phyloP scores from a whole-genome alignment of 2,888 invertebrate species.

The Mycalesis mineus region DNA sequence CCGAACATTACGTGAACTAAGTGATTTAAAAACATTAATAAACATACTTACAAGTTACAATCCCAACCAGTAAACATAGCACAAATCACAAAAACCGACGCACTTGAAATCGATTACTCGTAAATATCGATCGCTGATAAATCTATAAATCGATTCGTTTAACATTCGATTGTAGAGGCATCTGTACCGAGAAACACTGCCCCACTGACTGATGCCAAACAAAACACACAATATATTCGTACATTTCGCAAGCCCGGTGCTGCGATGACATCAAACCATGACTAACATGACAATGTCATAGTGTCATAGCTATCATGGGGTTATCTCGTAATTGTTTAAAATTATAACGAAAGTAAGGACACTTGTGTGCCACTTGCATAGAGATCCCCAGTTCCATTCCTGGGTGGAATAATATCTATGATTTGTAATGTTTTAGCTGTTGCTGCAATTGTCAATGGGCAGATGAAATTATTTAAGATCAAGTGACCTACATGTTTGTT shows the following conservation, averaged over 20 bases:
- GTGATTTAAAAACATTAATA: too few relatives aligned
- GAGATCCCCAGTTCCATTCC: too few relatives aligned
- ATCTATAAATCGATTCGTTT: slow-evolving; percentile 30
- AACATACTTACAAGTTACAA: background rate
- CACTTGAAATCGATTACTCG: slow-evolving; percentile 4
- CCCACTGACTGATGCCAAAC: slow-evolving; percentile 61
- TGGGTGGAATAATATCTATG: too few relatives aligned
- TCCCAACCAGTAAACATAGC: background rate
- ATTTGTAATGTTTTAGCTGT: too few relatives aligned
- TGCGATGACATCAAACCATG: slow-evolving; percentile 58
- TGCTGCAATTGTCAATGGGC: too few relatives aligned
- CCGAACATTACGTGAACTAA: too few relatives aligned
- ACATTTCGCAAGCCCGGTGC: slow-evolving; percentile 51
- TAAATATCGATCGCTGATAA: background rate
- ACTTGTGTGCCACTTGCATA: background rate
- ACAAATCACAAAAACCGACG: background rate
- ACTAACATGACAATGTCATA: slow-evolving; percentile 31
- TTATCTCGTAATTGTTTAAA: slow-evolving; percentile 9
- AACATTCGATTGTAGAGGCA: slow-evolving; percentile 36
- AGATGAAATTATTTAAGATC: too few relatives aligned
- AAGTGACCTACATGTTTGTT: too few relatives aligned
- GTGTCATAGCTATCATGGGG: slow-evolving; percentile 12
- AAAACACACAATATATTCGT: slow-evolving; percentile 54
- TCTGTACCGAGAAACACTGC: slow-evolving; percentile 50
- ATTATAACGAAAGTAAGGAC: background rate